Percentiles rank a stretch among this genome's conserved stretches.
Evolutionary conservation across 2,888 invertebrate species (phyloP).

Genomic region (Dicyrtomina minuta): DNA sequence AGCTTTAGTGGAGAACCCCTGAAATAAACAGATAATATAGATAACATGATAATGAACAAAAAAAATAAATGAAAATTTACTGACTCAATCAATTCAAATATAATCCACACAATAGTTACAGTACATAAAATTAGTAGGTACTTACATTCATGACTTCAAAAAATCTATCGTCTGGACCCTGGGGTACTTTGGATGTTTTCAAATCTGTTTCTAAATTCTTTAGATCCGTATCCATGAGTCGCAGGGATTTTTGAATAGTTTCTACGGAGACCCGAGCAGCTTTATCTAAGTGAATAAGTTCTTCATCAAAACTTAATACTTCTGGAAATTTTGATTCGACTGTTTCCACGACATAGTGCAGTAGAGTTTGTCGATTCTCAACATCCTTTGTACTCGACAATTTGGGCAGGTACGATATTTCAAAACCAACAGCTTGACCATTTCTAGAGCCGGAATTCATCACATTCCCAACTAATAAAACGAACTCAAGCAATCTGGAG

Average conservation of each 20-base stretch:
- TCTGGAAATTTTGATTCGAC: constrained; percentile 88
- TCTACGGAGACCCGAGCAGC: constrained; percentile 85
- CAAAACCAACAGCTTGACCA: constrained; percentile 92
- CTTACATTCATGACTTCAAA: constrained; percentile 84
- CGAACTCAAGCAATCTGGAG: constrained; percentile 81
- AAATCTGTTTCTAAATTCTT: constrained; percentile 88
- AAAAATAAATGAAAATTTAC: no score
- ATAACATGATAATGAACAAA: not conserved
- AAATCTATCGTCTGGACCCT: constrained; percentile 78
- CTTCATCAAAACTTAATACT: constrained; percentile 76
- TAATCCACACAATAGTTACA: no score
- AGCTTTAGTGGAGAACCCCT: constrained; percentile 76
- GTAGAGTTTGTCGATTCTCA: constrained; percentile 86
- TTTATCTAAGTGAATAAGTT: constrained; percentile 84
- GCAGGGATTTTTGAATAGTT: constrained; percentile 74
- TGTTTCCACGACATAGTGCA: constrained; percentile 87
- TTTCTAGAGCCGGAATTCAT: constrained; percentile 95
- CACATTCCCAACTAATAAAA: constrained; percentile 89
- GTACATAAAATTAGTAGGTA: no score
- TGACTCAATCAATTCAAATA: no score
- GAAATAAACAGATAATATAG: constrained; percentile 36
- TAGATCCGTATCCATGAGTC: constrained; percentile 83
- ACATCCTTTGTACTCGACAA: constrained; percentile 86
- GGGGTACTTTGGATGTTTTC: constrained; percentile 76
- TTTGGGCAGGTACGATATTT: constrained; percentile 93